phyloP scores from a whole-genome alignment of 2,888 invertebrate genomes.

The Volucella zonaria region DNA sequence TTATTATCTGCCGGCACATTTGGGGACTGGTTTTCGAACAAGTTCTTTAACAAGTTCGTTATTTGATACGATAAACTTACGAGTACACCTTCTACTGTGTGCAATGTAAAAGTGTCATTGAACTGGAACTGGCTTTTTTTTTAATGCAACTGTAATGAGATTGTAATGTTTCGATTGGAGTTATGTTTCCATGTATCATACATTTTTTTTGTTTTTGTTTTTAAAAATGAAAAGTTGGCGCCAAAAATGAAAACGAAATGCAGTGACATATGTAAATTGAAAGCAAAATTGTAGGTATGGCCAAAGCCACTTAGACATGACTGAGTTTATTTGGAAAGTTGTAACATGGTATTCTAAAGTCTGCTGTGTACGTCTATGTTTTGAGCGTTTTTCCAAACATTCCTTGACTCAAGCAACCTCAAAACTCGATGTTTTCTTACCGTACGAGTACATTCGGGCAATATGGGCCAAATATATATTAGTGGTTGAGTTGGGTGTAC shows the following conservation, averaged over 20 bases:
- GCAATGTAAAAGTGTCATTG: background rate
- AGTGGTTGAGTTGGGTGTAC: too few relatives aligned
- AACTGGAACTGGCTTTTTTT: background rate
- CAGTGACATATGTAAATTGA: too few relatives aligned
- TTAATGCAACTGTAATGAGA: too few relatives aligned
- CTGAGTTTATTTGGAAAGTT: background rate
- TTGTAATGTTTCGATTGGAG: background rate
- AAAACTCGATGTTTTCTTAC: too few relatives aligned
- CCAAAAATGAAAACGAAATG: too few relatives aligned
- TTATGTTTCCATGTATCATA: background rate
- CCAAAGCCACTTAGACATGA: background rate
- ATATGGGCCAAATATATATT: too few relatives aligned
- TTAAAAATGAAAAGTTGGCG: too few relatives aligned
- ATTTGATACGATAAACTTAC: background rate
- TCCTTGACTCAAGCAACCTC: too few relatives aligned
- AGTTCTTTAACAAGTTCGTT: conserved; percentile 3
- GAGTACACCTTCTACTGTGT: background rate
- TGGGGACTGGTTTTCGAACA: conserved; percentile 7
- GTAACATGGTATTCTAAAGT: background rate
- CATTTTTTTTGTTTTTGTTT: too few relatives aligned
- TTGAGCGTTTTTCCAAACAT: too few relatives aligned
- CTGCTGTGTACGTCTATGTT: background rate
- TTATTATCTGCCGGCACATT: conserved; percentile 21
- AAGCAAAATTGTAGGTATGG: too few relatives aligned
- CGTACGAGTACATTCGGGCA: too few relatives aligned